phyloP scores from a whole-genome alignment of 2,888 invertebrate species.

The Troides helena region DNA sequence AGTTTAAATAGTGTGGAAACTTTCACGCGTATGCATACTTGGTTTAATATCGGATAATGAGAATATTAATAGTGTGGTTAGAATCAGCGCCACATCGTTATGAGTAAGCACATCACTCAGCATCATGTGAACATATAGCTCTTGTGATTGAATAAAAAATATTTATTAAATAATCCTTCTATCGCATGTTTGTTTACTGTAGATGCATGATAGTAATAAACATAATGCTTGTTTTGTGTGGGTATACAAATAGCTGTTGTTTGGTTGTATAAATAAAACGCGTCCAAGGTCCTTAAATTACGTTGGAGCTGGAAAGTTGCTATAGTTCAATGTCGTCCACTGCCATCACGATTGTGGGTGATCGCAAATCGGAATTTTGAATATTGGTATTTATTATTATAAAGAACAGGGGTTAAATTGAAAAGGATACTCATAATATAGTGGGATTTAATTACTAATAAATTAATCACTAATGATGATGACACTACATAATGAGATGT shows the following conservation, averaged over 20 bases:
- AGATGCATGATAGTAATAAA: conserved; percentile 12
- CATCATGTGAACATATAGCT: no score
- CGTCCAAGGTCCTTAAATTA: conserved; percentile 44
- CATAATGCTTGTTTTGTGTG: conserved; percentile 21
- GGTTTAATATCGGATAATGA: no score
- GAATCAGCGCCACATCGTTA: no score
- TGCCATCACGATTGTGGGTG: not conserved
- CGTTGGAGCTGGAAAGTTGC: conserved; percentile 49
- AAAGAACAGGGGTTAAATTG: no score
- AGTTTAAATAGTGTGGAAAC: no score
- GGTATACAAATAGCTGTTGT: conserved; percentile 18
- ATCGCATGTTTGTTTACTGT: conserved; percentile 6
- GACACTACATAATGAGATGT: no score
- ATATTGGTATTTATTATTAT: not conserved
- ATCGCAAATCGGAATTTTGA: not conserved
- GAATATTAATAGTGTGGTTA: no score
- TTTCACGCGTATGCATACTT: no score
- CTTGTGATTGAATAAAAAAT: not conserved
- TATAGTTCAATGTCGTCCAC: conserved; percentile 56
- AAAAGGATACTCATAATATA: no score
- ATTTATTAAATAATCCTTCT: not conserved
- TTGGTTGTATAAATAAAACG: conserved; percentile 34
- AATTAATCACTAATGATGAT: no score
- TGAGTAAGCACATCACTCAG: no score
- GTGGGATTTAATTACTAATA: no score